phyloP scores from a whole-genome alignment of 2,113 vertebrate genomes.

The Colaptes auratus region DNA sequence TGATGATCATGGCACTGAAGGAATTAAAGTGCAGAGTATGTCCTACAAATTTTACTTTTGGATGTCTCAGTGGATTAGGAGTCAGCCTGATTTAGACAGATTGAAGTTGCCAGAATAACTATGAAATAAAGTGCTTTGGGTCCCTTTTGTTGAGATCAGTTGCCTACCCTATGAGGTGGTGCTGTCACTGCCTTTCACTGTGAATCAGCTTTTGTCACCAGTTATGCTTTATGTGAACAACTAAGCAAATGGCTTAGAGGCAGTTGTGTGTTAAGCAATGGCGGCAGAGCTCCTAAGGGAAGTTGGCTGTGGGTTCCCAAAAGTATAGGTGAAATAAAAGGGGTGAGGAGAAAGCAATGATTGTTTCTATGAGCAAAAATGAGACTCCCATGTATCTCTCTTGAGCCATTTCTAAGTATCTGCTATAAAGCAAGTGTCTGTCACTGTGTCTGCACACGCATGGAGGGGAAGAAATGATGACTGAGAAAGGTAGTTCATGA shows the following conservation, averaged over 20 bases:
- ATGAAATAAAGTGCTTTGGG: not conserved
- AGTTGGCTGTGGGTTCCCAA: not conserved
- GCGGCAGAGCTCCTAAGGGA: not conserved
- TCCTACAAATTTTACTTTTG: not conserved
- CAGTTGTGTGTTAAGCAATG: not conserved
- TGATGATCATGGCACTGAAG: not conserved
- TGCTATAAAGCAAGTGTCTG: not conserved
- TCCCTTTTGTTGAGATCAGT: not conserved
- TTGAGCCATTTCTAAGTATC: not conserved
- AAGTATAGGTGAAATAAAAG: not conserved
- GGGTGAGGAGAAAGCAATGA: not conserved
- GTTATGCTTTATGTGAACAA: not conserved
- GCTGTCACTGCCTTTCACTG: not conserved
- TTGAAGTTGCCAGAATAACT: not conserved
- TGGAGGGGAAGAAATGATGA: not conserved
- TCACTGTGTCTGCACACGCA: not conserved
- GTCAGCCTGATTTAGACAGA: not conserved
- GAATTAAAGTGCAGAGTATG: not conserved
- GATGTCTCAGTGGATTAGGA: not conserved
- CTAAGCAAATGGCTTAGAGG: accelerated
- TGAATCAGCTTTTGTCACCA: not conserved
- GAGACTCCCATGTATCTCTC: not conserved
- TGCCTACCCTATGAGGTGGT: not conserved
- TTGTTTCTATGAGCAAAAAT: not conserved
- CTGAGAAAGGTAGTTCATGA: not conserved